Conservation (phyloP, 1,140 invertebrate genomes). For the Centruroides sculpturatus region DNA sequence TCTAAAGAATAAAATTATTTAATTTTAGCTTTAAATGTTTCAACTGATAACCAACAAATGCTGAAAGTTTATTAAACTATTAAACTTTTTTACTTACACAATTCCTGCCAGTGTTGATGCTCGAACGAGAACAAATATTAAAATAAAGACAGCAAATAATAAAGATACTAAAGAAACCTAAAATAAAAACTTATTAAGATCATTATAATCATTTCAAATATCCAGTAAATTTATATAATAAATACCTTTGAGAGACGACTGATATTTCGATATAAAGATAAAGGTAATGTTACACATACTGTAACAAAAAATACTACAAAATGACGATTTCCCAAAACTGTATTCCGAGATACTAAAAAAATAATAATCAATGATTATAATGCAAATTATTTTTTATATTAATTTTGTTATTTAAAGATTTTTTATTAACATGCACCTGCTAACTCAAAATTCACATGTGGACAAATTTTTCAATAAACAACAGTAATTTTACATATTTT, state of each 20-base stretch:
- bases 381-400: no score
- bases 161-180: constrained; percentile 55
- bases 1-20: no score
- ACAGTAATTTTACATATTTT: no score
- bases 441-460: no score
- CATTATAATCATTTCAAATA: no score
- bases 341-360: constrained; percentile 31
- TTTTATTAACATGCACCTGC: no score
- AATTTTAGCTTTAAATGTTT: no score
- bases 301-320: constrained; percentile 62
- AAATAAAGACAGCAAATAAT: constrained; percentile 55
- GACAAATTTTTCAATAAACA: no score
- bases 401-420: no score
- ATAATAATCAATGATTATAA: no score
- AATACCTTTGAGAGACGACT: constrained; percentile 53
- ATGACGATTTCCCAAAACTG: constrained; percentile 49
- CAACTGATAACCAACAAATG: neutral
- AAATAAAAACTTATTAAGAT: neutral
- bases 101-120: constrained; percentile 32
- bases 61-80: neutral
- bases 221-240: neutral
- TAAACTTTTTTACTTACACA: constrained; percentile 20
- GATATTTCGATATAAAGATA: constrained; percentile 68
- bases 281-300: constrained; percentile 56
- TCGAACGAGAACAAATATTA: constrained; percentile 51